Conservation (phyloP, 2,113 vertebrate genomes). For the Callochromis pleurospilus region DNA sequence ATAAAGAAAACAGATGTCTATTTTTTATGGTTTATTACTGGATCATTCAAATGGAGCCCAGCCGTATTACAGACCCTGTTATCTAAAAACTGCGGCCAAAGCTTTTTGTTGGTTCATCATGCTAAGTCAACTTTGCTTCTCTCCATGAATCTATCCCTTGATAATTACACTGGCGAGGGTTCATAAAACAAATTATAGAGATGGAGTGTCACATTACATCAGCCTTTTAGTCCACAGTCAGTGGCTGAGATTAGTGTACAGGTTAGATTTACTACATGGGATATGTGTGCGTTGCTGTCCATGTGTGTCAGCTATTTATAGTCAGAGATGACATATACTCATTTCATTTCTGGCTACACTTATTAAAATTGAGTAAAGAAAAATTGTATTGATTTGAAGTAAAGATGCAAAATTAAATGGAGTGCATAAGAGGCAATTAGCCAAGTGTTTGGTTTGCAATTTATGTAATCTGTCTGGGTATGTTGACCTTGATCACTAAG, state of each 20-base stretch:
- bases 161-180: constrained; percentile 38
- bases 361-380: background rate
- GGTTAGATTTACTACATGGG: constrained; percentile 13
- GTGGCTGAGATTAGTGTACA: constrained; percentile 31
- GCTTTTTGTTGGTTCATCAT: constrained; percentile 15
- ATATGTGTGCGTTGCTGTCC: background rate
- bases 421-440: background rate
- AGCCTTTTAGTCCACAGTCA: constrained; percentile 36
- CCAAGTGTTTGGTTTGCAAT: background rate
- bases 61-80: background rate
- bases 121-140: constrained; percentile 13
- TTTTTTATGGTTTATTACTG: background rate
- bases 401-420: background rate
- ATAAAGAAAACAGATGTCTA: background rate
- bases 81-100: constrained; percentile 2
- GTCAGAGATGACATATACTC: background rate
- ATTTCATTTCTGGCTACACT: background rate
- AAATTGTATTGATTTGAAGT: background rate
- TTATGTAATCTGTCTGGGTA: background rate
- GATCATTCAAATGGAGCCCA: background rate
- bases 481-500: background rate
- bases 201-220: constrained; percentile 54
- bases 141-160: constrained; percentile 35
- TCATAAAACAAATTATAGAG: constrained; percentile 59
- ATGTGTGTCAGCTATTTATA: background rate